A percentile compares a stretch with the other conserved stretches of the same genome.
Conservation (phyloP, 2,888 invertebrate genomes). For the Hydraecia micacea region DNA sequence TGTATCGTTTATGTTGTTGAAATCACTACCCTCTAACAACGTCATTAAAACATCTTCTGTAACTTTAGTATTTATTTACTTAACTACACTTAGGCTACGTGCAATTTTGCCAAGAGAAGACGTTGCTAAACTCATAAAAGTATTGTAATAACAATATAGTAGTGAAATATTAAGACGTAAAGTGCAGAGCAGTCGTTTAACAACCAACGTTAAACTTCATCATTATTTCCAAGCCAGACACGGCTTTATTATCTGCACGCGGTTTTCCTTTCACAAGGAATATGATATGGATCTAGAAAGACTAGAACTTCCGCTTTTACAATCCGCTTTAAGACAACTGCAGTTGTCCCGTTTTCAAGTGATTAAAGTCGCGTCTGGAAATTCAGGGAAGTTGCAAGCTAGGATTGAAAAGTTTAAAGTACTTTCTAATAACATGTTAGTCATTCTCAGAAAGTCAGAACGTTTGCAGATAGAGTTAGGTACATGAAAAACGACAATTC, state of each 20-base stretch:
- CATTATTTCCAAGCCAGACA: slow-evolving; percentile 67
- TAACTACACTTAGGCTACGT: slow-evolving; percentile 10
- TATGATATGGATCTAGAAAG: slow-evolving; percentile 59
- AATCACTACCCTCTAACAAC: not conserved
- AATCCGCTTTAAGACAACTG: slow-evolving; percentile 63
- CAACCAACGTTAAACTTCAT: slow-evolving; percentile 70
- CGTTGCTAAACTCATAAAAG: slow-evolving; percentile 63
- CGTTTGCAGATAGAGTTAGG: slow-evolving; percentile 13
- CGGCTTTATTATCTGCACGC: slow-evolving; percentile 66
- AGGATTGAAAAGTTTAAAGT: slow-evolving; percentile 56
- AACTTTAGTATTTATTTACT: not conserved
- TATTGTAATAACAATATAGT: slow-evolving; percentile 69
- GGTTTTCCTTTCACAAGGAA: slow-evolving; percentile 52
- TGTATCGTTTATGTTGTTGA: not conserved
- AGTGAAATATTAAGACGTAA: slow-evolving; percentile 71
- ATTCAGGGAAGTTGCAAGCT: slow-evolving; percentile 45
- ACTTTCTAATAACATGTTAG: slow-evolving; percentile 51
- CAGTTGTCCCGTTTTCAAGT: slow-evolving; percentile 61
- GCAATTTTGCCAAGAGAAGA: slow-evolving; percentile 52
- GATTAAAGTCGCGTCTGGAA: slow-evolving; percentile 60
- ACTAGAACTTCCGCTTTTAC: slow-evolving; percentile 53
- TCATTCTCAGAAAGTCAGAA: slow-evolving; percentile 34
- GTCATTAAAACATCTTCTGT: not conserved
- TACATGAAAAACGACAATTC: slow-evolving; percentile 13
- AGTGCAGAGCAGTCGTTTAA: slow-evolving; percentile 69